Evolutionary conservation across 1,140 invertebrate genomes (phyloP).

Genomic region (Scaptomyza montana): DNA sequence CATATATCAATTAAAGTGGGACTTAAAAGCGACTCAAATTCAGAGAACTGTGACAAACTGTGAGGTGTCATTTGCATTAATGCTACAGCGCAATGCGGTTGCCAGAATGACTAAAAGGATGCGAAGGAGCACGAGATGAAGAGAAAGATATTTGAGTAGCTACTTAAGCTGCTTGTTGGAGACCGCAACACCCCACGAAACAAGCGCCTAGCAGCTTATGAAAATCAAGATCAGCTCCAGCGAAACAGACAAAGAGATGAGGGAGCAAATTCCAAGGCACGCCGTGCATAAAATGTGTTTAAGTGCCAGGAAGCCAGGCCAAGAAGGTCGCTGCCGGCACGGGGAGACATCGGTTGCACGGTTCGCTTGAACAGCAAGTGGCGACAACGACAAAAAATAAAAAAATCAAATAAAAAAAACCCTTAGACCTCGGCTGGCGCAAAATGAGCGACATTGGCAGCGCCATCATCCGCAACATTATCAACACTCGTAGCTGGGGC

Average conservation of each 20-base stretch:
- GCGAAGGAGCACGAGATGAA: neutral
- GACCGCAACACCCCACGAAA: slow-evolving; percentile 35
- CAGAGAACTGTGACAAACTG: neutral
- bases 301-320: slow-evolving; percentile 32
- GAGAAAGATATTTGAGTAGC: neutral
- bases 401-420: neutral
- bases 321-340: neutral
- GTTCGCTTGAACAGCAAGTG: neutral
- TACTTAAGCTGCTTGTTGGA: slow-evolving; percentile 47
- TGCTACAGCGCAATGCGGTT: neutral
- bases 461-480: slow-evolving; percentile 10
- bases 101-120: neutral
- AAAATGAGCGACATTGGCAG: slow-evolving; percentile 2
- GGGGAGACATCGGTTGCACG: neutral
- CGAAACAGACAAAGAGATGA: neutral
- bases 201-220: slow-evolving; percentile 41
- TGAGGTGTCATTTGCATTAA: slow-evolving; percentile 21
- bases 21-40: neutral
- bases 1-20: slow-evolving; percentile 26
- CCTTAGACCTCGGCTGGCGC: neutral
- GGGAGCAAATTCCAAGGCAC: neutral
- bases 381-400: slow-evolving; percentile 10
- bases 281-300: slow-evolving; percentile 50
- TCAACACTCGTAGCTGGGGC: slow-evolving; percentile 1
- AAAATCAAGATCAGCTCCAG: slow-evolving; percentile 51